Base-by-base conservation (phyloP, 1,140 invertebrate species). In the Drosophila murphyi region DNA sequence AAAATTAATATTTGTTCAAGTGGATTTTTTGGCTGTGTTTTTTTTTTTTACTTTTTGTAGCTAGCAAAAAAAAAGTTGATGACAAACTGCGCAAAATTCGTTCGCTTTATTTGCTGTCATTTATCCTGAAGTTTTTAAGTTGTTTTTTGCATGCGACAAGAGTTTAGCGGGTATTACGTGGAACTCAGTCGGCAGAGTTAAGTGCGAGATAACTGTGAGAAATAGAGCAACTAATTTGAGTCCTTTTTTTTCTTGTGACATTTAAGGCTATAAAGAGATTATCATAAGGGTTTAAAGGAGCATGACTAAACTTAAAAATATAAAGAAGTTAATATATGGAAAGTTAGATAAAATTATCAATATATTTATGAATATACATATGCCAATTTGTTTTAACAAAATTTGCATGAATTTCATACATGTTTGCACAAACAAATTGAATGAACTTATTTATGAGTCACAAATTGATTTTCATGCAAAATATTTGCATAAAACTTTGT, bases 1-100 rank as follows among this genome's bases (percentile, higher is more conserved):
- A 76, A 76, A 76, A 76, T 76, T 72, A 76, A 76, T 76, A 76
- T 76, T 76, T 76, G 52, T 72, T 41, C 73, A 72, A 76, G 73
- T 72, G 61, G 61, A 65, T 72, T 76, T 76, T 64, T 31, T 39
- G 54, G 45, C 28, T 55, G 43, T 47, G n/a, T n/a, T n/a, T n/a
- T 48, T 67, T 45, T 20, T 20, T 20, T 20, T 47, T 67, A 47
- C 20, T 32, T 51, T 45, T 70, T 37, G 39, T 7, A 34, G 41
- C 3, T 5, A 55, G 7, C 12, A 52, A 34, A n/a, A 31, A 35
- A 20, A 32, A 34, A 29, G 3, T 28, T 34, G 12, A 35, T 72
- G 68, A 76, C 60, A 72, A 76, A 76, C 68, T 76, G 73, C 54
- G 60, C 68, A 2, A n/a, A 48, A 29, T 72, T 62, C 45, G 32